Base-by-base conservation (phyloP, 2,797 vertebrate species). In the Paramormyrops hopkinsi region DNA sequence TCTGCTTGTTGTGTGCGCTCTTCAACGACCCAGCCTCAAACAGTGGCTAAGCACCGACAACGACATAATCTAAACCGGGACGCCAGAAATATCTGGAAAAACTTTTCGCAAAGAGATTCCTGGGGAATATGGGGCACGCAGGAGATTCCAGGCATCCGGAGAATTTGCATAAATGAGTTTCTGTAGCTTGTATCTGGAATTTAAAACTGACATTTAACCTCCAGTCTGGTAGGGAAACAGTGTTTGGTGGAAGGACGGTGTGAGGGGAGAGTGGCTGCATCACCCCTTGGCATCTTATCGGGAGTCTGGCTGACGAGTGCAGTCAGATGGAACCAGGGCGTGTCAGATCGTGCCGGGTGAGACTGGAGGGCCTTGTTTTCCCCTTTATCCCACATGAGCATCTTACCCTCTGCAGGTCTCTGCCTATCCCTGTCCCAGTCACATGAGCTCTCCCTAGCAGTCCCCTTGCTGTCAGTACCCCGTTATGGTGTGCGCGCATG, bases 251-350 rank as follows among this genome's bases (percentile, higher is more conserved):
- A 1, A 6, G 48, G n/a, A 17, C 7, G 48, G 48, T n/a, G 50
- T 14, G 33, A 9, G 51, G 53, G 53, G 25, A 37, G 48, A 29
- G 22, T 1, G 22, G 22, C 25, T 56, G 51, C 14, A n/a, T 33
- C 50, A 37, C 9, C 48, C 50, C 9, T 2, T 51, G 48, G 86
- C 22, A 14, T 41, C 86, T 56, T 33, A 5, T 25, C 46, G 2
- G 22, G n/a, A 46, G 5, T 85, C 59, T 91, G 84, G 88, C 90
- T 88, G 73, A 56, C n/a, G 51, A 59, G 46, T 29, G 50, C 17
- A 86, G 92, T 90, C 51, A 59, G 25, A 5, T 5, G 88, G 91
- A 88, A 56, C 29, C 59, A 69, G 69, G 90, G 90, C 91, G 85
- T 86, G 5, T 51, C 89, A 91, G 93, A 92, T 91, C 41, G 46